Percentiles rank a stretch among this genome's conserved stretches.
These are phyloP conservation scores for Pampusana beccarii DNA, from an alignment of 2,113 vertebrate species.

Conservation along the genomic window DNA sequence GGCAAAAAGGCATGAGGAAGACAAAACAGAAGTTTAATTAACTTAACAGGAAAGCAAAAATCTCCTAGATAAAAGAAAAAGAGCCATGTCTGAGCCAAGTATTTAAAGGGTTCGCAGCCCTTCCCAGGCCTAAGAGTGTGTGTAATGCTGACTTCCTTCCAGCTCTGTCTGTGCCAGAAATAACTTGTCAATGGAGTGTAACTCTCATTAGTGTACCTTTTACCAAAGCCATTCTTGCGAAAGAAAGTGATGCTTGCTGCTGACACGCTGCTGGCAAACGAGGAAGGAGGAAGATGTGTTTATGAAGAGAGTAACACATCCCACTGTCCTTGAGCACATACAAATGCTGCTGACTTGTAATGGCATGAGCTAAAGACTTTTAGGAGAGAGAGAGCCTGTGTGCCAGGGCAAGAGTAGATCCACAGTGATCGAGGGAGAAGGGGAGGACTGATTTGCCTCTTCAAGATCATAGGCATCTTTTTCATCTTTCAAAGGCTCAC, in stretches of 20 bases:
- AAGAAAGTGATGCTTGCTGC: conserved; percentile 24
- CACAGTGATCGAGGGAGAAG: not conserved
- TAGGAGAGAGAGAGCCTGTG: not conserved
- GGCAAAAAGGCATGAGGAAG: conserved; percentile 49
- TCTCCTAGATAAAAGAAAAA: conserved; percentile 58
- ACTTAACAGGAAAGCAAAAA: conserved; percentile 62
- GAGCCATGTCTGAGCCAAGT: conserved; percentile 49
- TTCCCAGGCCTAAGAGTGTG: conserved; percentile 49
- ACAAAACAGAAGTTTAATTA: conserved; percentile 62
- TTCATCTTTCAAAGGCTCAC: not conserved
- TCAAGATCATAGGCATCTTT: not conserved
- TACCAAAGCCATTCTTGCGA: not conserved
- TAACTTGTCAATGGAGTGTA: conserved; percentile 42
- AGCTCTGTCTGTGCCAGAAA: conserved; percentile 61
- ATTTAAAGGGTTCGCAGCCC: conserved; percentile 48
- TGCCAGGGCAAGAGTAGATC: not conserved
- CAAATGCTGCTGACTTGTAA: not conserved
- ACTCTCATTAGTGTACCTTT: conserved; percentile 20
- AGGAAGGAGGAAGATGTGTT: not conserved
- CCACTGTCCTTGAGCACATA: not conserved
- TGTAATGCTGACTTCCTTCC: conserved; percentile 64
- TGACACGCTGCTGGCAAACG: not conserved
- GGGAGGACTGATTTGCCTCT: not conserved
- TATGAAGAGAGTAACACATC: not conserved
- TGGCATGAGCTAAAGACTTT: not conserved